Evolutionary conservation across 2,113 vertebrate species (phyloP), one percentile per base, ranked within the genome.

Genomic region (Cettia cetti): DNA sequence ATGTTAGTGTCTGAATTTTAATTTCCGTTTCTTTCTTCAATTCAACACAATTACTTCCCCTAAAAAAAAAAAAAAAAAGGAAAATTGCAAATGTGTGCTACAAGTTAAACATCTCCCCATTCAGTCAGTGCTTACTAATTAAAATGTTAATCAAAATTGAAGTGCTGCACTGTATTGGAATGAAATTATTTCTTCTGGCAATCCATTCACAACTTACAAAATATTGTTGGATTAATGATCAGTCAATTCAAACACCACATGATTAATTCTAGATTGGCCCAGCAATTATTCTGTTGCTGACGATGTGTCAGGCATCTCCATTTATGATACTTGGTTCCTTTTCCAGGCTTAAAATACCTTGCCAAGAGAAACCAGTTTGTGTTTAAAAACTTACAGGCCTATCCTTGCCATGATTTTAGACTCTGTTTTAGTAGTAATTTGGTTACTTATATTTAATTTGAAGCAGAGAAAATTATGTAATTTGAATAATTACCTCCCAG

Each of bases 1-100:
- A 98, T 60, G 97, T 98, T 86, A 99, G 94, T 4, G 98, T 98
- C 96, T 99, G 99, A 97, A 99, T 98, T 98, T 99, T 99, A 96
- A 98, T 98, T 97, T 99, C 99, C 3, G 99, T 99, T 98, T 99
- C 99, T 97, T 99, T 99, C 98, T 99, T 99, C 97, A 99, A 95
- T 96, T 99, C 99, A 35, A 99, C 98, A 96, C 99, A 99, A 98
- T 99, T 99, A 96, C 98, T 99, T 98, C 99, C 99, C 90, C 99
- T 99, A 97, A 68, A 66, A 86, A 96, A 97, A 90, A 44, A 44
- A 44, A 8, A 97, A 89, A 96, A 75, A 37, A 28, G 47, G 52
- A 96, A 96, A 97, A 93, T 92, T 76, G 22, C 44, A 97, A 97
- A 96, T 88, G 85, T 63, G 80, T 96, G 80, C 76, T 91, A 96